A percentile compares a stretch with the other conserved stretches of the same genome.
Conservation (phyloP, 2,888 invertebrate genomes). For the Phalera bucephala region DNA sequence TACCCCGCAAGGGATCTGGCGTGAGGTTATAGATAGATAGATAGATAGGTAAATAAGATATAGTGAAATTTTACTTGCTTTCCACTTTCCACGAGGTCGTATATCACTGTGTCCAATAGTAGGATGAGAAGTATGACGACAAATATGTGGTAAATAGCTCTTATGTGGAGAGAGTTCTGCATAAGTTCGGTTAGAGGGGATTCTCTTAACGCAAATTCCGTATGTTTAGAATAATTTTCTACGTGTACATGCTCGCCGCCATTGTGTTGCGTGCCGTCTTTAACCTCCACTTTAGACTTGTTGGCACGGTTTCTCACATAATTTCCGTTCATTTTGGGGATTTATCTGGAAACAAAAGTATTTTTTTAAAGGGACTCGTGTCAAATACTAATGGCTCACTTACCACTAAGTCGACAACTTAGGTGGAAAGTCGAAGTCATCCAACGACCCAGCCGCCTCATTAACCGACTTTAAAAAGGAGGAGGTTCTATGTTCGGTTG, state of each 20-base stretch:
- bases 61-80: constrained; percentile 85
- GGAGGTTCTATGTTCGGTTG: no score
- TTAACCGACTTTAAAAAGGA: no score
- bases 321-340: constrained; percentile 21
- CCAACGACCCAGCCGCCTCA: no score
- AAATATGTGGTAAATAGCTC: constrained; percentile 93
- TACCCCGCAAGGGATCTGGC: no score
- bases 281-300: background rate
- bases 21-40: no score
- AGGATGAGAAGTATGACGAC: constrained; percentile 88
- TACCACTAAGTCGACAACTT: no score
- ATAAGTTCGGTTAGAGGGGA: constrained; percentile 92
- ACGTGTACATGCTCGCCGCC: background rate
- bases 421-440: no score
- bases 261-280: background rate
- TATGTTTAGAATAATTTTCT: constrained; percentile 3
- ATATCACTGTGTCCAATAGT: constrained; percentile 87
- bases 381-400: background rate
- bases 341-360: no score
- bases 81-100: constrained; percentile 89
- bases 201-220: constrained; percentile 86
- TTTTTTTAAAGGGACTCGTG: constrained; percentile 16
- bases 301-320: constrained; percentile 20
- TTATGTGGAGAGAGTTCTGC: constrained; percentile 88
- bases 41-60: no score